Base-by-base conservation (phyloP, 2,888 invertebrate genomes). In the Coenonympha glycerion region DNA sequence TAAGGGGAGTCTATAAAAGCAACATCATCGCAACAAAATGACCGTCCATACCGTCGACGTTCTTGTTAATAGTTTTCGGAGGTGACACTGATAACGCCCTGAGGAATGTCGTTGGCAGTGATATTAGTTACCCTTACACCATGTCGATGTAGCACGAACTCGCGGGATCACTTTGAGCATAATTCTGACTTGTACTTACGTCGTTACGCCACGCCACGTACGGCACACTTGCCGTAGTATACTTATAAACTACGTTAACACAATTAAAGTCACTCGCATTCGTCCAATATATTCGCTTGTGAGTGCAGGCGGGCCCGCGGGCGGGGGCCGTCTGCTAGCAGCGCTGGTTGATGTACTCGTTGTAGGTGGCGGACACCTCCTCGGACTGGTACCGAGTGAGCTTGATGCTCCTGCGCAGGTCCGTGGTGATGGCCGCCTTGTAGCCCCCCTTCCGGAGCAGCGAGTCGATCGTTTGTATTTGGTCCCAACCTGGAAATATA, bases 401-500 rank as follows among this genome's bases (percentile, higher is more conserved):
- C 84, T 96, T 97, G 75, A 99, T 94, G 75, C 93, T 92, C 68
- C 94, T 92, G 50, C 98, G 91, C 70, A 94, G 89, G 49, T 97
- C 96, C 19, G 92, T 91, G n/a, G 95, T 95, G 58, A 98, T 96
- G 47, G 90, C 84, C 21, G 97, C 95, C 77, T 96, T 96, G 87
- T 93, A 98, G 40, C 99, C 99, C 60, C 98, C 99, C 87, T 99
- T 99, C 63, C 98, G 92, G 58, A 99, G 90, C 56, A 99, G 88
- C 31, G 98, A 97, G 87, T 99, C 99, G 71, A 99, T 97, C 18
- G 99, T 99, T 87, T 99, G 98, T 61, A 95, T 91, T 87, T 97
- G 96, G 90, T 99, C 96, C 99, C 99, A 99, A 67, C 98, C 98
- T 98, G 83, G 16, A 87, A 75, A 19, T 53, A 9, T 2, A 3